phyloP scores from a whole-genome alignment of 2,797 vertebrate genomes.

The Philypnodon macrostomus region DNA sequence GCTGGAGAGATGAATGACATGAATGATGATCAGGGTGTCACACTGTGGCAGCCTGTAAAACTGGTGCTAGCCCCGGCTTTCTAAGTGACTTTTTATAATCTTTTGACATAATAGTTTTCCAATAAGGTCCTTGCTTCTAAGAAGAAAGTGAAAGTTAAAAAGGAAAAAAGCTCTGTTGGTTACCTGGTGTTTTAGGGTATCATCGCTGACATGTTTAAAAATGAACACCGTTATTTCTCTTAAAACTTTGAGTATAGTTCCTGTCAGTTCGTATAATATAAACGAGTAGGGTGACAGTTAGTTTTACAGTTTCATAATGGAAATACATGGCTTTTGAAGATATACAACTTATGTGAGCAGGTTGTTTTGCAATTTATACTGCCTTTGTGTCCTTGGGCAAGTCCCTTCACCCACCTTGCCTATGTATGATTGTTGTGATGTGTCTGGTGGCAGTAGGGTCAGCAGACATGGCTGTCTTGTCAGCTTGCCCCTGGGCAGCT shows the following conservation, averaged over 20 bases:
- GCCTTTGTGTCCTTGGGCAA: too few relatives aligned
- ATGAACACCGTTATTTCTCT: neutral
- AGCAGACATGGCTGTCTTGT: too few relatives aligned
- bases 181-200: neutral
- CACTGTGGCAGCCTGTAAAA: constrained; percentile 27
- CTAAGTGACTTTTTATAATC: constrained; percentile 18
- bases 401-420: too few relatives aligned
- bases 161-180: neutral
- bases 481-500: too few relatives aligned
- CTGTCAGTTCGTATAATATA: constrained; percentile 11
- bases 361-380: too few relatives aligned
- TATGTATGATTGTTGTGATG: too few relatives aligned
- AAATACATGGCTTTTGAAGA: too few relatives aligned
- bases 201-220: neutral
- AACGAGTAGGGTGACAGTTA: too few relatives aligned
- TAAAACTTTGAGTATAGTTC: neutral
- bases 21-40: constrained; percentile 53
- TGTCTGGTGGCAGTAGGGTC: too few relatives aligned
- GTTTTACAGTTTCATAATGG: too few relatives aligned
- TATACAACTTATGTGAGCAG: too few relatives aligned
- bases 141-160: neutral
- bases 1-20: constrained; percentile 36
- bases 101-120: constrained; percentile 25
- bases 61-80: constrained; percentile 24
- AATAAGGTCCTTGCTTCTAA: constrained; percentile 8